Evolutionary conservation across 92 coral and sea anemone genomes (phyloP), one percentile per base, ranked within the genome.

Genomic region (Parazoanthus swiftii): DNA sequence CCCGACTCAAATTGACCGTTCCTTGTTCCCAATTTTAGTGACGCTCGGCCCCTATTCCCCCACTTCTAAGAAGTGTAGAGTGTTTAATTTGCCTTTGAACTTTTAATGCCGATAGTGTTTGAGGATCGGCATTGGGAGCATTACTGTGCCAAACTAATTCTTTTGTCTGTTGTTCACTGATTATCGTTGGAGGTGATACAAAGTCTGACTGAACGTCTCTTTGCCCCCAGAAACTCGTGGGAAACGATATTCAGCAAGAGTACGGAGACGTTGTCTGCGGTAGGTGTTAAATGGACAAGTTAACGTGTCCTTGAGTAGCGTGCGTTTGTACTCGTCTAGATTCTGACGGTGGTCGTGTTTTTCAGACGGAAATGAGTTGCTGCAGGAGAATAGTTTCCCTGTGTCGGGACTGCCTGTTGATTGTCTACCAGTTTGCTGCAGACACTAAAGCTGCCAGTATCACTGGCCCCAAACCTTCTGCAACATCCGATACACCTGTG

Each of bases 181-280:
- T 25, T 79, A 9, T 11, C 20, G 3, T 3, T 5, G 20, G 15
- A 2, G 14, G 38, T 79, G 16, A 79, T 23, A 8, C n/a, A 50
- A 6, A 2, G 14, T 23, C 63, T n/a, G 38, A 78, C 38, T 63
- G 44, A 67, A 56, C 70, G 14, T 16, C 16, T 44, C 18, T 84
- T 26, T 84, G 43, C 36, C 75, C 23, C 23, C 76, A 96, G 99
- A 25, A 95, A 96, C 86, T 96, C 99, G 4, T 96, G 99, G 99
- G 99, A 96, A 90, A 96, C 98, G 9, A 97, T 97, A 81, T 97
- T 97, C 79, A 97, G 94, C 93, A 97, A 97, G 74, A 97, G 99
- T 79, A 97, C 98, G 14, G 98, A 97, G 68, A 94, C 94, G 5
- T 66, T 97, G 42, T 90, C 98, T 77, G 65, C 92, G 93, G 99